A percentile compares a stretch with the other conserved stretches of the same genome.
Conservation (phyloP, 2,888 invertebrate genomes). For the Pasiphila rectangulata region DNA sequence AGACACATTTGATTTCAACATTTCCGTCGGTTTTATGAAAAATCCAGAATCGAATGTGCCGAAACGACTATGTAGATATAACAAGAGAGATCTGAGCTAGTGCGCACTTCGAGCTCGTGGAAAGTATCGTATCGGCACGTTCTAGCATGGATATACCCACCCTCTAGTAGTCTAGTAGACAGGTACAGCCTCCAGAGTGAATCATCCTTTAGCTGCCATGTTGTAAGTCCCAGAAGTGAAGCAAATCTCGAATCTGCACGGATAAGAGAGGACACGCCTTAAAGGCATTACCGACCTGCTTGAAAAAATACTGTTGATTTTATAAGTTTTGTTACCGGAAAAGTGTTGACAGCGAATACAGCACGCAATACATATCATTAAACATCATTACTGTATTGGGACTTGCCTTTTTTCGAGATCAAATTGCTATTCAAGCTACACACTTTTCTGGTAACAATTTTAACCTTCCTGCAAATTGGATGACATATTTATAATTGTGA, state of each 20-base stretch:
- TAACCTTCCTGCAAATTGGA: too few relatives aligned
- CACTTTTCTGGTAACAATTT: constrained; percentile 2
- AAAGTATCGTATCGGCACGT: background rate
- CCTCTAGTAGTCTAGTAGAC: background rate
- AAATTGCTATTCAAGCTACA: background rate
- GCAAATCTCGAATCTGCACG: constrained; percentile 13
- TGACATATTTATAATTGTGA: too few relatives aligned
- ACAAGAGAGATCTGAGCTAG: background rate
- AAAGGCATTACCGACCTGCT: constrained; percentile 1
- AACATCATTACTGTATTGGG: too few relatives aligned
- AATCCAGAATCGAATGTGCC: background rate
- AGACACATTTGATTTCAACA: background rate
- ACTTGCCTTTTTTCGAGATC: too few relatives aligned
- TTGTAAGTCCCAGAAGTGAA: constrained; percentile 9
- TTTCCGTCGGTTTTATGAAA: background rate
- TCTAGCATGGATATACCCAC: constrained; percentile 1
- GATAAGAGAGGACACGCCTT: constrained; percentile 1
- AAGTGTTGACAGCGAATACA: too few relatives aligned
- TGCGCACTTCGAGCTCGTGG: background rate
- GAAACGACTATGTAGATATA: background rate
- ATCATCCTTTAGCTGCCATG: constrained; percentile 9
- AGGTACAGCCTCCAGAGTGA: background rate
- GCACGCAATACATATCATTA: too few relatives aligned
- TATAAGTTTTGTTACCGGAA: background rate
- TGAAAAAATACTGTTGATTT: constrained; percentile 3